Percentiles rank a stretch among this genome's conserved stretches.
Evolutionary conservation across 2,888 invertebrate species (phyloP).

Genomic region (Gerris lacustris): DNA sequence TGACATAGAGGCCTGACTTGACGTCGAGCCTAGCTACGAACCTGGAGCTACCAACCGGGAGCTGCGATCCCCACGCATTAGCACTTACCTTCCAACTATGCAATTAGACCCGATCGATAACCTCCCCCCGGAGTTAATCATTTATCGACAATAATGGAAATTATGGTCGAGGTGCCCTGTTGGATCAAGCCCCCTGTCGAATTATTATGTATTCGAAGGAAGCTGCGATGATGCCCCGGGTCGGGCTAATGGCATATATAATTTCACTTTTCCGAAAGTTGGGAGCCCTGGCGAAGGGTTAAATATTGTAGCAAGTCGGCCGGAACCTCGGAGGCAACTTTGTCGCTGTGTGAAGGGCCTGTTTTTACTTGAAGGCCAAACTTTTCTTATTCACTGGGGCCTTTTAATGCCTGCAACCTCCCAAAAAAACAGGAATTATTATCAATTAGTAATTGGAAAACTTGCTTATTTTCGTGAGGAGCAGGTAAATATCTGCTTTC

Average conservation of each 20-base stretch:
- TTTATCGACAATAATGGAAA: not conserved
- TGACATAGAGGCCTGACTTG: not conserved
- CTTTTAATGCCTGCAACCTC: not conserved
- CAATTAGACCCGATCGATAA: not conserved
- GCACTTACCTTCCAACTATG: not conserved
- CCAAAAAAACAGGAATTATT: not conserved
- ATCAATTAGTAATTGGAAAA: slow-evolving; percentile 5
- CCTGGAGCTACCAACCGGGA: no score
- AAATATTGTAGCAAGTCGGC: not conserved
- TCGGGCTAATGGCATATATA: slow-evolving; percentile 5
- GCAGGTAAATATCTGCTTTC: not conserved
- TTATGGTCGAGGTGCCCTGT: not conserved
- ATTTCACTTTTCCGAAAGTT: not conserved
- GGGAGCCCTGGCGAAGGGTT: not conserved
- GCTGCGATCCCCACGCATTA: not conserved
- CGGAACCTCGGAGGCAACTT: not conserved
- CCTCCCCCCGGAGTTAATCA: not conserved
- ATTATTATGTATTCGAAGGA: not conserved
- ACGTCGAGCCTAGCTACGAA: no score
- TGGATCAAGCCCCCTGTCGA: not conserved
- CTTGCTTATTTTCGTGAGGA: not conserved
- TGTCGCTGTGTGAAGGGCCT: not conserved
- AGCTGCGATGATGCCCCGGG: not conserved
- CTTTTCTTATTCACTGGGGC: not conserved
- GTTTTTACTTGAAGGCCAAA: not conserved